Evolutionary conservation across 2,888 invertebrate genomes (phyloP).

Genomic region (Tricholauxania praeusta): DNA sequence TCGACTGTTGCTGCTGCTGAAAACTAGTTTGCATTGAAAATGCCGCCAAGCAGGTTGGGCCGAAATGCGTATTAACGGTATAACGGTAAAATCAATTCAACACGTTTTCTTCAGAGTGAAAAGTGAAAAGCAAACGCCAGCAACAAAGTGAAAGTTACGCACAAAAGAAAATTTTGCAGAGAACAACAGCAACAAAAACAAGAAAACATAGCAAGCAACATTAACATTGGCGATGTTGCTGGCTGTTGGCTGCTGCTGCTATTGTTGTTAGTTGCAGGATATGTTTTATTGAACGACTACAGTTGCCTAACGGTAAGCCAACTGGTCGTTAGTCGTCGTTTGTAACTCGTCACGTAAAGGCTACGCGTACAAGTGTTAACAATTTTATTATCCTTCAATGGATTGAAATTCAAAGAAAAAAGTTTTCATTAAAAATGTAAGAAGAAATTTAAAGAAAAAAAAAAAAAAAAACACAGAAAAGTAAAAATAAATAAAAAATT

Average conservation of each 20-base stretch:
- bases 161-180: background rate
- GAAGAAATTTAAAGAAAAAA: slow-evolving; percentile 13
- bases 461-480: background rate
- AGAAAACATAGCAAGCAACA: background rate
- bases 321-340: slow-evolving; percentile 42
- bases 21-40: slow-evolving; percentile 46
- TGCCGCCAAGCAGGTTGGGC: slow-evolving; percentile 43
- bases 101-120: slow-evolving; percentile 10
- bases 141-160: background rate
- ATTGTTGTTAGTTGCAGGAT: slow-evolving; percentile 1
- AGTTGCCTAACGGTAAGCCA: slow-evolving; percentile 15
- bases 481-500: background rate
- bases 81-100: slow-evolving; percentile 32
- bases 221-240: background rate
- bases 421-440: slow-evolving; percentile 6
- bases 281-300: slow-evolving; percentile 1
- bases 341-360: slow-evolving; percentile 44
- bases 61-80: slow-evolving; percentile 25
- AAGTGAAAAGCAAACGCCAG: slow-evolving; percentile 1
- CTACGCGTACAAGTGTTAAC: slow-evolving; percentile 4
- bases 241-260: background rate
- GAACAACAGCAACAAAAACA: background rate
- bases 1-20: background rate
- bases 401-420: background rate
- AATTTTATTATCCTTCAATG: background rate